Conservation (phyloP, 2,888 invertebrate genomes). For the Polylopha cassiicola region DNA sequence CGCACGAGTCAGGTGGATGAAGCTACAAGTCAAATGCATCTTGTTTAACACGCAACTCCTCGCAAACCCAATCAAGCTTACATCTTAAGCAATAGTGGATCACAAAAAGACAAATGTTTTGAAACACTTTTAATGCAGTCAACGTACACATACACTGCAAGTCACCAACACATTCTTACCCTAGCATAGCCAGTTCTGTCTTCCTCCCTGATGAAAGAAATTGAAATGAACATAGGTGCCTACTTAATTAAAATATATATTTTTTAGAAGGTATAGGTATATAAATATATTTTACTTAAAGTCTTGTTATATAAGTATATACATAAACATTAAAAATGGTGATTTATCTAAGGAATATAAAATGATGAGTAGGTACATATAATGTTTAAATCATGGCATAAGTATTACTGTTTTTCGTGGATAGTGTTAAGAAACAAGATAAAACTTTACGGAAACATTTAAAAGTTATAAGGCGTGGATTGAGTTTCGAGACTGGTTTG, state of each 20-base stretch:
- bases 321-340: slow-evolving; percentile 4
- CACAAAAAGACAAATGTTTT: slow-evolving; percentile 29
- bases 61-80: slow-evolving; percentile 42
- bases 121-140: slow-evolving; percentile 47
- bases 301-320: slow-evolving; percentile 27
- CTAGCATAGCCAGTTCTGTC: slow-evolving; percentile 76
- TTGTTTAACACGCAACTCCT: slow-evolving; percentile 31
- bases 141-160: slow-evolving; percentile 59
- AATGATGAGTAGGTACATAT: slow-evolving; percentile 5
- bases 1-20: slow-evolving; percentile 48
- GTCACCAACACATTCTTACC: slow-evolving; percentile 73
- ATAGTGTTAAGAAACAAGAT: slow-evolving; percentile 17
- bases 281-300: slow-evolving; percentile 35
- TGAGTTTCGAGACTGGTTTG: slow-evolving; percentile 38
- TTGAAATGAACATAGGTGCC: slow-evolving; percentile 42
- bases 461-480: slow-evolving; percentile 18
- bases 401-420: slow-evolving; percentile 1
- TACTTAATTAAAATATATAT: slow-evolving; percentile 21
- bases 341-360: slow-evolving; percentile 5
- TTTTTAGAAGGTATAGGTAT: slow-evolving; percentile 24
- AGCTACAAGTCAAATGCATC: slow-evolving; percentile 55
- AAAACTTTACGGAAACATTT: slow-evolving; percentile 3
- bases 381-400: slow-evolving; percentile 5
- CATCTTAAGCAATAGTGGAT: slow-evolving; percentile 34
- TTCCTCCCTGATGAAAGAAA: slow-evolving; percentile 78